phyloP scores from a whole-genome alignment of 2,888 invertebrate species.

The Chymomyza caudatula region DNA sequence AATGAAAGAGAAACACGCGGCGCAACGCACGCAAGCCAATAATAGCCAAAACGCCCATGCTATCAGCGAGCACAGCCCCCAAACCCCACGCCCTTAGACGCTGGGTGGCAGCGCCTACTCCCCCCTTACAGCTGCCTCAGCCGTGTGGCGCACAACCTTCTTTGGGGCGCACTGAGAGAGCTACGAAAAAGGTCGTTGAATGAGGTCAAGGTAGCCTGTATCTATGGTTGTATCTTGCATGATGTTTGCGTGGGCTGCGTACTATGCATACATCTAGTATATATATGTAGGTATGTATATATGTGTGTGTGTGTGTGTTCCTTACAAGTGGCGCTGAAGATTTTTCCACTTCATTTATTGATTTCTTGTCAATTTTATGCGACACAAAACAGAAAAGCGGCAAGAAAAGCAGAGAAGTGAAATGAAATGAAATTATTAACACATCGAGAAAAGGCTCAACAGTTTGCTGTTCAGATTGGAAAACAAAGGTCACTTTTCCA shows the following conservation, averaged over 20 bases:
- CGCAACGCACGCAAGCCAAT: no score
- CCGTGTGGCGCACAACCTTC: neutral
- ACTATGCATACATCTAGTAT: neutral
- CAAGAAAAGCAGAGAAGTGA: neutral
- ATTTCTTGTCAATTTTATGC: conserved; percentile 45
- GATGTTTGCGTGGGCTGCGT: neutral
- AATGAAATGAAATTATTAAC: conserved; percentile 31
- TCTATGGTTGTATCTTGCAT: neutral
- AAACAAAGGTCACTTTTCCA: neutral
- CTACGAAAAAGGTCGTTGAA: conserved; percentile 49
- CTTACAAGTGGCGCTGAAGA: conserved; percentile 2
- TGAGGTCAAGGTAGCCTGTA: conserved; percentile 57
- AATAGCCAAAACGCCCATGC: no score
- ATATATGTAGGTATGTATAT: neutral
- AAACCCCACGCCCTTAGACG: no score
- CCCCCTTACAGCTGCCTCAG: no score
- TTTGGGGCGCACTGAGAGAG: neutral
- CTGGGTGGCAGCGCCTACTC: no score
- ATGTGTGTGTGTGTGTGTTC: neutral
- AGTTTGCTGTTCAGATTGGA: neutral
- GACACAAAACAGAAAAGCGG: conserved; percentile 3
- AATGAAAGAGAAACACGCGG: conserved; percentile 1
- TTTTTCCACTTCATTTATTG: conserved; percentile 59
- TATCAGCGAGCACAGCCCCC: no score
- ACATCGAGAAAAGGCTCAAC: conserved; percentile 25